Base-by-base conservation (phyloP, 2,113 vertebrate species). In the Prunella fulvescens region DNA sequence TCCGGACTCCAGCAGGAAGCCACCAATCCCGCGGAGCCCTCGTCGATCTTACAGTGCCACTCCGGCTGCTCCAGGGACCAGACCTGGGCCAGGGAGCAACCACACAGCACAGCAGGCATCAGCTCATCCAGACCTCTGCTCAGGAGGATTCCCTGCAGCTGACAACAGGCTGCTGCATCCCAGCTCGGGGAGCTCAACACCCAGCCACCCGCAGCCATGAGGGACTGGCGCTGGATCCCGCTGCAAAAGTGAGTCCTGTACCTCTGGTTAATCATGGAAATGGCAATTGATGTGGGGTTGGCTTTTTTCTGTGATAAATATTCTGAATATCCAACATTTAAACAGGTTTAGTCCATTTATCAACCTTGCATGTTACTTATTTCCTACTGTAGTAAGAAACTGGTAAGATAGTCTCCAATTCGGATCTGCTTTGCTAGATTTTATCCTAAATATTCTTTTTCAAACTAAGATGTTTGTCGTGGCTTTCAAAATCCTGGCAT, bases 21-120 rank as follows among this genome's bases (percentile, higher is more conserved):
- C 92, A 99, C 98, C 95, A 99, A 97, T 65, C 99, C 99, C 1
- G 99, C 99, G 0, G 99, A 99, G 24, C 99, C 99, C 97, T 99
- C 99, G 18, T 99, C 99, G 39, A 99, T 99, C 95, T 99, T 99
- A 95, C 99, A 99, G 98, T 99, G 99, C 99, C 99, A 99, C 51
- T 98, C 98, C 0, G 99, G 98, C 98, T 99, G 99, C 93, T 99
- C 99, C 19, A 99, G 92, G 67, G 99, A 99, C 99, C 99, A 99
- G 93, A 99, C 99, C 99, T 99, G 85, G 83, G 88, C 1, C 28
- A 47, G 23, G 39, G 65, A 47, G 67, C 83, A 66, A 84, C 3
- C 74, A 91, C 33, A 51, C 15, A 54, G 31, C 0, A 4, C 33
- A 22, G 26, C 73, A 15, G 6, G 31, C 9, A 17, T 15, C 31